These are phyloP conservation scores for Hyposmocoma kahamanoa DNA, from an alignment of 1,140 invertebrate species.

Conservation along the genomic window DNA sequence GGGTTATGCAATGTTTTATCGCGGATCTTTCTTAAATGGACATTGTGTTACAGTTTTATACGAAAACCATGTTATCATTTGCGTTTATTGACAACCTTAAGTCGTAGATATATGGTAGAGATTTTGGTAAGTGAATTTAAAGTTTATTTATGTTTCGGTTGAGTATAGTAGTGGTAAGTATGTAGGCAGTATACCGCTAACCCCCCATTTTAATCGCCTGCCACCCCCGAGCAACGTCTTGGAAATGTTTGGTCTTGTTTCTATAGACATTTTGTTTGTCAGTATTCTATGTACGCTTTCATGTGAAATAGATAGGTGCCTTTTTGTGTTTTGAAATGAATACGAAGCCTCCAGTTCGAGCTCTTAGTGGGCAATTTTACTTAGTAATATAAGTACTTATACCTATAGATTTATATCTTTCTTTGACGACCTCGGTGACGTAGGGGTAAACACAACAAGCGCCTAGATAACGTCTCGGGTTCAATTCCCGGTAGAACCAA, in stretches of 20 bases:
- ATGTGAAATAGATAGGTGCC: too few species aligned
- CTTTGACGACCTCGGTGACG: too few species aligned
- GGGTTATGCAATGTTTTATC: conserved; percentile 38
- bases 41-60: conserved; percentile 33
- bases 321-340: too few species aligned
- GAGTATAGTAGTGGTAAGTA: conserved; percentile 25
- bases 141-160: conserved; percentile 11
- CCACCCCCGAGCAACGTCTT: conserved; percentile 45
- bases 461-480: too few species aligned
- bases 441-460: too few species aligned
- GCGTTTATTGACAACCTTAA: conserved; percentile 10
- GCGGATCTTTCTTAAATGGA: conserved; percentile 50
- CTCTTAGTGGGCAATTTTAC: too few species aligned
- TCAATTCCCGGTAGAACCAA: too few species aligned
- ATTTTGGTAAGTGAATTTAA: conserved; percentile 15
- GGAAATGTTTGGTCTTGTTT: conserved; percentile 59
- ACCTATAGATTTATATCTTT: too few species aligned
- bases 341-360: too few species aligned
- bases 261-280: conserved; percentile 63
- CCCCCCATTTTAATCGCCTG: conserved; percentile 12
- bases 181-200: conserved; percentile 15
- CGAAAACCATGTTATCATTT: conserved; percentile 18
- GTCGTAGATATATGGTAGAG: conserved; percentile 11
- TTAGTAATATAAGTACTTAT: too few species aligned
- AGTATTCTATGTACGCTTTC: conserved; percentile 41